Percentiles rank a stretch among this genome's conserved stretches.
These are phyloP conservation scores for Melangyna quadrimaculata DNA, from an alignment of 2,888 invertebrate genomes.

Conservation along the genomic window DNA sequence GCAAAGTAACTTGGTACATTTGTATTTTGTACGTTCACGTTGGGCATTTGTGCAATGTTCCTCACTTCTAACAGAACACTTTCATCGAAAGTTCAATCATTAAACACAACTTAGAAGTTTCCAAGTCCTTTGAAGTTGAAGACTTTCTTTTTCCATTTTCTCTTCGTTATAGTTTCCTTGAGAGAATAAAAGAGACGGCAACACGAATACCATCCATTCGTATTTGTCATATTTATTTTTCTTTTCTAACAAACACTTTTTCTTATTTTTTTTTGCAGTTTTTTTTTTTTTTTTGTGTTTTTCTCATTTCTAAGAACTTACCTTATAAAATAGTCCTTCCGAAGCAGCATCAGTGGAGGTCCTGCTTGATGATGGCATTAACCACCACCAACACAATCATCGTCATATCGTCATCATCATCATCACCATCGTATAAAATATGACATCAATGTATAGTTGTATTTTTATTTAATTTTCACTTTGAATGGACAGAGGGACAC, in stretches of 20 bases:
- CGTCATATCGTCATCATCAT: background rate
- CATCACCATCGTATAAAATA: background rate
- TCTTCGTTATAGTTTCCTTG: background rate
- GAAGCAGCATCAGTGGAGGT: background rate
- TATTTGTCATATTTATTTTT: constrained; percentile 17
- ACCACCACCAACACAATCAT: background rate
- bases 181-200: background rate
- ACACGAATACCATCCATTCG: constrained; percentile 44
- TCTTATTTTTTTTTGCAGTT: background rate
- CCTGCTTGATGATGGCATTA: background rate
- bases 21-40: background rate
- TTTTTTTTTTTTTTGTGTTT: constrained; percentile 1
- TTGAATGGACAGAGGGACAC: constrained; percentile 65
- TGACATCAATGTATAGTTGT: constrained; percentile 36
- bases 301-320: background rate
- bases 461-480: constrained; percentile 67
- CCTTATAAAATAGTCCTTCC: background rate
- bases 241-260: constrained; percentile 25
- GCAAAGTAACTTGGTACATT: background rate
- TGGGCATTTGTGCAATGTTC: constrained; percentile 36
- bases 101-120: constrained; percentile 67
- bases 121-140: constrained; percentile 59
- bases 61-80: constrained; percentile 46
- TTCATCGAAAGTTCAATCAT: constrained; percentile 68
- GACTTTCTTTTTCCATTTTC: constrained; percentile 12